Evolutionary conservation across 2,888 invertebrate genomes (phyloP), one percentile per base, ranked within the genome.

Genomic region (Barypeithes pellucidus): DNA sequence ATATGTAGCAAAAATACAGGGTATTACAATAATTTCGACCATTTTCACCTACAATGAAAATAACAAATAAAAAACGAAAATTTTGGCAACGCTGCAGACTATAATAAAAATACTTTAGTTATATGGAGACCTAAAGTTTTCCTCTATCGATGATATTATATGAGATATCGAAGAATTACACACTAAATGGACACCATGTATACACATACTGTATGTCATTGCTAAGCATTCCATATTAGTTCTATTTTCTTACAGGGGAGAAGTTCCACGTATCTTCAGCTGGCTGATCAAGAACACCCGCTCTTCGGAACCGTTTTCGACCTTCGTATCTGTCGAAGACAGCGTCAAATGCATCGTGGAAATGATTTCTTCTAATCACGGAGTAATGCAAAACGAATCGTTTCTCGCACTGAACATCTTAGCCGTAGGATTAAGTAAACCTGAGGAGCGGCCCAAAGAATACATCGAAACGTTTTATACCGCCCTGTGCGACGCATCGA

Each of bases 371-470:
- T 93, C 94, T 2, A 93, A 94, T 80, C 95, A 96, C 87, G 88
- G 93, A 7, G 91, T 96, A 29, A 97, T 97, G 97, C 94, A 94
- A 84, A 94, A 93, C 83, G 95, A 95, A 86, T 93, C 94, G 0
- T 89, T 94, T 68, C 87, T 92, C 78, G 91, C 94, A 39, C 87
- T 95, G 67, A 92, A 91, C 77, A 88, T 94, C 43, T 86, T 94
- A 9, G 86, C 86, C 33, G 82, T 84, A 0, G 84, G 86, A 59
- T 84, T 76, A 22, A 33, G 50, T 12, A 60, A 63, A 14, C 1
- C 47, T 2, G 63, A 71, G 24, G 63, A 65, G 57, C 65, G 69
- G 62, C 24, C 70, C 11, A 22, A 43, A n/a, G 74, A 57, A 36
- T 50, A 70, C 57, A 22, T 76, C 59, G 67, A 73, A 52, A 47